Evolutionary conservation across 2,797 vertebrate genomes (phyloP), one percentile per base, ranked within the genome.

Genomic region (Mus caroli): DNA sequence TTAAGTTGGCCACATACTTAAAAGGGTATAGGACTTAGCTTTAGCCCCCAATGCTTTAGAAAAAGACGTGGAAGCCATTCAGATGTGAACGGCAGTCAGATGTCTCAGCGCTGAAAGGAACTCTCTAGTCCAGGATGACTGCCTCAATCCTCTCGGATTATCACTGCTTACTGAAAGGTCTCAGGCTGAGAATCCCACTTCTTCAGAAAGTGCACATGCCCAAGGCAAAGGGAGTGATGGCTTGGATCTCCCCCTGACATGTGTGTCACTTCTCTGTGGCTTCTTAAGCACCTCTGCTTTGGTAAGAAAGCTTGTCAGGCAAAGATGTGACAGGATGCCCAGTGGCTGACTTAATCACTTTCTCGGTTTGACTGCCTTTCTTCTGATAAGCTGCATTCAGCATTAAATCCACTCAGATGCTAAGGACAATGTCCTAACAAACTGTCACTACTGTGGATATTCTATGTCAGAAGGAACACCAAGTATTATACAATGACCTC

Each of bases 121-220:
- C 86, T 71, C 31, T 56, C 88, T 85, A 92, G 90, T 43, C 62
- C 64, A 95, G 14, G n/a, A 87, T 91, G 93, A 97, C 92, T 83
- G 52, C 86, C 82, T 94, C 95, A 93, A 94, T 96, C 96, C 91
- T 95, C 89, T 19, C 58, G 85, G 94, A 97, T 98, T 94, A 97
- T 54, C 84, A 52, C 60, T 93, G 77, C 96, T 95, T 95, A 96
- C 0, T 2, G 1, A 94, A 84, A 96, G 96, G 69, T 88, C 90
- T 96, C 94, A 95, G 84, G 56, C 20, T 50, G 75, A 96, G 85
- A 93, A 84, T 78, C 24, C 0, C n/a, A 69, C 67, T 46, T 84
- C 88, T 82, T 75, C 75, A 89, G 43, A 94, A 93, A 94, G 56
- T 13, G 10, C 43, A 71, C 12, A 54, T 40, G 96, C 96, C 95